Base-by-base conservation (phyloP, 2,113 vertebrate genomes). In the Tautogolabrus adspersus region DNA sequence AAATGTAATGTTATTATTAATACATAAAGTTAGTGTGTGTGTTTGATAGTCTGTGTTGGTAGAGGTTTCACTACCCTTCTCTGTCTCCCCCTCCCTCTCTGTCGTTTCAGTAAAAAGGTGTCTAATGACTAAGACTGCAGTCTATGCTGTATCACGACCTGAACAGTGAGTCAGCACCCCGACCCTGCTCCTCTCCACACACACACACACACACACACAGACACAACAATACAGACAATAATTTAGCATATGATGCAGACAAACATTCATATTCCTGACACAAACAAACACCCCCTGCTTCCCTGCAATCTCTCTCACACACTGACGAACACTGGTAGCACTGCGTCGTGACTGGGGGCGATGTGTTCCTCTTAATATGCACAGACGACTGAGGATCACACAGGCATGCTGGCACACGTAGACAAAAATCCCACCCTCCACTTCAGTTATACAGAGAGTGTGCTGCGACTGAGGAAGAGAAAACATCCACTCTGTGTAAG, bases 281-380 rank as follows among this genome's bases (percentile, higher is more conserved):
- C 87, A 88, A 83, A 88, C 76, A 88, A 37, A 37, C 46, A 2
- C 49, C 42, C 40, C 57, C 72, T 65, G 40, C 23, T 47, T 72
- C 68, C 49, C 34, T 59, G 57, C 86, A 72, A 82, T 40, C 67
- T 71, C 78, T 70, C 80, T 74, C 75, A 51, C 85, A 70, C 69
- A 77, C 73, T 65, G 81, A 84, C 63, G 49, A 79, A 87, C 75
- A 75, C 85, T 76, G 77, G 78, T 72, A 86, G 79, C 10, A 21
- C 80, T 85, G 86, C 67, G 76, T 93, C 91, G 92, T 93, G 92
- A 93, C 91, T 92, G 87, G 88, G 78, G 79, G 91, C 73, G 79
- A 87, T 65, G 88, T 70, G 76, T 73, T 90, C 73, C 81, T 89
- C 84, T 91, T 88, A 85, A 88, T 87, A 88, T 91, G 88, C 88